Conservation (phyloP, 2,797 vertebrate genomes). For the Dermochelys coriacea region DNA sequence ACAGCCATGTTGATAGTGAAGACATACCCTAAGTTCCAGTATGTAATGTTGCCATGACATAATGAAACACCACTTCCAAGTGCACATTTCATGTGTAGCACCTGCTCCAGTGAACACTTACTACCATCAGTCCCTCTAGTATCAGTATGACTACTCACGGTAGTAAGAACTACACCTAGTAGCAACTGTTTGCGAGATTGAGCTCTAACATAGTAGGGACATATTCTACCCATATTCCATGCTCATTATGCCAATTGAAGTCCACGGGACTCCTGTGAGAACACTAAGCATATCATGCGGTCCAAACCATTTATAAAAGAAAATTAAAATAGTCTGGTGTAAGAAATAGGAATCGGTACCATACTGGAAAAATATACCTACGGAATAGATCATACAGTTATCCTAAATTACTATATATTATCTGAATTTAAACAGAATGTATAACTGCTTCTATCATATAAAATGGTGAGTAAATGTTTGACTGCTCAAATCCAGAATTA, state of each 20-base stretch:
- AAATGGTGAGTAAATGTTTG: slow-evolving; percentile 57
- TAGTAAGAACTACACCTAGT: neutral
- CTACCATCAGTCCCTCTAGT: neutral
- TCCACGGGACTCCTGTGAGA: neutral
- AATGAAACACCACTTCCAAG: neutral
- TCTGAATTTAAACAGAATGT: slow-evolving; percentile 32
- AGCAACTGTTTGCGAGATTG: neutral
- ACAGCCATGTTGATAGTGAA: no score
- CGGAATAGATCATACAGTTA: neutral
- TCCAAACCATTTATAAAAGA: neutral
- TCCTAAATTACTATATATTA: slow-evolving; percentile 29
- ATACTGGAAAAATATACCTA: slow-evolving; percentile 12
- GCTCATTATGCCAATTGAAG: neutral
- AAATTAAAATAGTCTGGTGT: slow-evolving; percentile 26
- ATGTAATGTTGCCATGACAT: neutral
- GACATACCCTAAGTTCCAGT: neutral
- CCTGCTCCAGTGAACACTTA: neutral
- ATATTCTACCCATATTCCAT: neutral
- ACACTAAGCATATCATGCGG: slow-evolving; percentile 26
- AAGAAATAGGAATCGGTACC: slow-evolving; percentile 46
- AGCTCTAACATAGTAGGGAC: neutral
- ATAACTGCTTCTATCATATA: slow-evolving; percentile 34
- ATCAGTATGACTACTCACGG: neutral
- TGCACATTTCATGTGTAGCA: neutral
- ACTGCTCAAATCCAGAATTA: slow-evolving; percentile 51